Evolutionary conservation across 1,140 invertebrate species (phyloP), one percentile per base, ranked within the genome.

Genomic region (Ceratina australensis): DNA sequence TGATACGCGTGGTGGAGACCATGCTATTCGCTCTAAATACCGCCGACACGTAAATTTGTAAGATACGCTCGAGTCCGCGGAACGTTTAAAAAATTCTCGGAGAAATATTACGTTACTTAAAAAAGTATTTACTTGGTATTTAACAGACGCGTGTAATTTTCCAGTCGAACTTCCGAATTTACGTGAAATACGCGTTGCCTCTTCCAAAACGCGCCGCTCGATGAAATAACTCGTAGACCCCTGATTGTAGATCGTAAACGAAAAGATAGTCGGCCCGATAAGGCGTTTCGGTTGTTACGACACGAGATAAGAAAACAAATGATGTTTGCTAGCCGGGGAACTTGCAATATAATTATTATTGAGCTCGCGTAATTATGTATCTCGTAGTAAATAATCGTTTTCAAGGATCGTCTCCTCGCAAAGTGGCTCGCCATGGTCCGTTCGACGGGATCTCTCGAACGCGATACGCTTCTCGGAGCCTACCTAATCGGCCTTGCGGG

Each of bases 11-110:
- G n/a, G n/a, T n/a, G 42, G 68, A 18, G n/a, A 42, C 2, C 28
- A 63, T n/a, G 61, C 66, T 63, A 74, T 74, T 74, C 47, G 66
- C 72, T 28, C 50, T 42, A 52, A 66, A 67, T 26, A 67, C 28
- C 47, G 24, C 61, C 47, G 59, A 33, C 64, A 47, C 20, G 7
- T 20, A 13, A 22, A 50, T 16, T 47, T 50, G 24, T 50, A 50
- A 12, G 33, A 18, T 22, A 65, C 18, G 10, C 64, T 10, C 8
- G 61, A 26, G 49, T 26, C 65, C 47, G 5, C 2, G 28, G 33
- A 42, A 42, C 13, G 16, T n/a, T 65, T 22, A 0, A 24, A n/a
- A 16, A 22, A 15, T 24, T 24, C 22, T 49, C 5, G 2, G 5
- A 64, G 10, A 15, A 64, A 8, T n/a, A n/a, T 63, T 16, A 20